Percentiles rank a stretch among this genome's conserved stretches.
Conservation (phyloP, 2,888 invertebrate genomes). For the Caenorhabditis imperialis region DNA sequence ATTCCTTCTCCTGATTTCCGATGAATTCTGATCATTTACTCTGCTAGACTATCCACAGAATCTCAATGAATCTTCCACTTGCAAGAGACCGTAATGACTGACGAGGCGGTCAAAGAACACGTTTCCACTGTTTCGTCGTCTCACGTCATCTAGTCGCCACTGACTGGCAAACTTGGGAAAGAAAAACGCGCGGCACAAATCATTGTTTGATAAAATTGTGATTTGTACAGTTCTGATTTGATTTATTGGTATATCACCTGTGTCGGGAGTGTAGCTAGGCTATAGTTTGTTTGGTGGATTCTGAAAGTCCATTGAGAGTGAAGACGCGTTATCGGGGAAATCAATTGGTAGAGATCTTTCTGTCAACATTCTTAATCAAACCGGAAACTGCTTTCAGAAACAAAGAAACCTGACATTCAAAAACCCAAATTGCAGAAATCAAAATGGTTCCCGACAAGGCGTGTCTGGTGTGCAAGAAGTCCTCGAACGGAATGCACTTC, state of each 20-base stretch:
- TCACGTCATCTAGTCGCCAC: slow-evolving; percentile 30
- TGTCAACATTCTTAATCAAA: too few relatives aligned
- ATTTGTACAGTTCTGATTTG: slow-evolving; percentile 13
- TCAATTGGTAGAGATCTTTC: slow-evolving; percentile 18
- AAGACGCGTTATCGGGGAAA: too few relatives aligned
- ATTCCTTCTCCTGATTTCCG: neutral
- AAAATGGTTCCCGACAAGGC: slow-evolving; percentile 30
- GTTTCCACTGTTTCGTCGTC: slow-evolving; percentile 20
- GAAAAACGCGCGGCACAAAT: too few relatives aligned
- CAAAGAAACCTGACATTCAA: too few relatives aligned
- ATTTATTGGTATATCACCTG: slow-evolving; percentile 28
- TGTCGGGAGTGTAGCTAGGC: too few relatives aligned
- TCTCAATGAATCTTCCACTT: slow-evolving; percentile 8
- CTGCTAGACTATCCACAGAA: too few relatives aligned
- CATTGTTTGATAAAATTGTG: slow-evolving; percentile 23
- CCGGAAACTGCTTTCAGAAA: too few relatives aligned
- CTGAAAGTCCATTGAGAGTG: too few relatives aligned
- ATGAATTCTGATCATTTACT: slow-evolving; percentile 13
- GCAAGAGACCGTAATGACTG: slow-evolving; percentile 20
- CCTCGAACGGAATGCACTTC: slow-evolving; percentile 43
- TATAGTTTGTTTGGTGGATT: too few relatives aligned
- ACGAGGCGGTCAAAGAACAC: slow-evolving; percentile 36
- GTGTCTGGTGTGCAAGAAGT: slow-evolving; percentile 33
- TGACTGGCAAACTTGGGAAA: too few relatives aligned
- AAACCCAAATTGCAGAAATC: too few relatives aligned